Evolutionary conservation across 2,797 vertebrate species (phyloP).

Genomic region (Chelon auratus): DNA sequence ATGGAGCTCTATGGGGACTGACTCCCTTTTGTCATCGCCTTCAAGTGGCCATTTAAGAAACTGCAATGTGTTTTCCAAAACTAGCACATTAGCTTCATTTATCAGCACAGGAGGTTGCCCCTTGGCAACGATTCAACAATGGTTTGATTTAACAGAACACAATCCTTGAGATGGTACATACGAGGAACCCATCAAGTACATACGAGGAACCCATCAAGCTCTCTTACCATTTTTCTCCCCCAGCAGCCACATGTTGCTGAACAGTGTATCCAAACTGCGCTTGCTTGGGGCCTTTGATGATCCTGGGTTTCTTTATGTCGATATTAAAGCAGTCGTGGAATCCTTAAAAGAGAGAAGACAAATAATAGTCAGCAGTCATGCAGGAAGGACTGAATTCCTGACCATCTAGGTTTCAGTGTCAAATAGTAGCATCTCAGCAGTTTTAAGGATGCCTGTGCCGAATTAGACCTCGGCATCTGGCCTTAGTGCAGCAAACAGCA

Average conservation of each 20-base stretch:
- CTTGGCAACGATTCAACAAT: no score
- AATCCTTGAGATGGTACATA: no score
- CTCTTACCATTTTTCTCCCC: conserved; percentile 94
- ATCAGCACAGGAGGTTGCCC: no score
- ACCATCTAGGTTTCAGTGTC: not conserved
- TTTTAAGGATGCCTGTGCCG: conserved; percentile 5
- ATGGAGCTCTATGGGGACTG: no score
- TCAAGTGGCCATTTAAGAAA: no score
- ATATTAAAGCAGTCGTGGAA: conserved; percentile 90
- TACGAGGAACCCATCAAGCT: not conserved
- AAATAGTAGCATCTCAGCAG: conserved; percentile 2
- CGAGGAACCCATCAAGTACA: not conserved
- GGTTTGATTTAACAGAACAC: no score
- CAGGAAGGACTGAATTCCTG: not conserved
- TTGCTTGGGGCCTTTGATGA: conserved; percentile 91
- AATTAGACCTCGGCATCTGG: conserved; percentile 39
- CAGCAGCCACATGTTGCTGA: conserved; percentile 91
- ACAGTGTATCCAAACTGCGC: conserved; percentile 97
- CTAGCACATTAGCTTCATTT: no score
- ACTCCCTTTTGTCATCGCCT: no score
- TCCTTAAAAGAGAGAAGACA: conserved; percentile 77
- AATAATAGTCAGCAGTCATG: conserved; percentile 14
- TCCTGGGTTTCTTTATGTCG: conserved; percentile 88
- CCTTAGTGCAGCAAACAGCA: conserved; percentile 57
- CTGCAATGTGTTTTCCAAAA: no score